phyloP scores from a whole-genome alignment of 2,113 vertebrate species.

The Sisor rabdophorus region DNA sequence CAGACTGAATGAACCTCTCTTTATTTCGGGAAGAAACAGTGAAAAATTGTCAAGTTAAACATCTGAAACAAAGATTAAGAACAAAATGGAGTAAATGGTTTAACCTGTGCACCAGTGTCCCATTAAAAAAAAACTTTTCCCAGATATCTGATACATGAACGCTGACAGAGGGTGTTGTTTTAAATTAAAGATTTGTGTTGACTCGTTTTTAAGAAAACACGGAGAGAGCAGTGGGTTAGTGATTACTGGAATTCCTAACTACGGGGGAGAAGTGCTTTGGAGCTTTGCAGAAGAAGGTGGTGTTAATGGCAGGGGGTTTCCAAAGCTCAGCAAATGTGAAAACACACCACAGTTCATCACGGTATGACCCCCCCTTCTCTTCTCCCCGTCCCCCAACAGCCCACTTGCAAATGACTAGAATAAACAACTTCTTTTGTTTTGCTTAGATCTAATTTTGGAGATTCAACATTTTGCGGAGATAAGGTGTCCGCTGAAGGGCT shows the following conservation, averaged over 20 bases:
- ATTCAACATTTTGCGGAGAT: slow-evolving; percentile 41
- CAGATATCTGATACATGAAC: neutral
- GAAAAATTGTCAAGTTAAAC: neutral
- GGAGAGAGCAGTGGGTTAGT: slow-evolving; percentile 27
- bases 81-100: neutral
- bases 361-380: neutral
- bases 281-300: slow-evolving; percentile 31
- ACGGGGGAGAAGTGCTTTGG: slow-evolving; percentile 42
- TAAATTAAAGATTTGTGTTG: slow-evolving; percentile 33
- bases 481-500: neutral
- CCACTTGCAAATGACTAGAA: slow-evolving; percentile 47
- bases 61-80: neutral
- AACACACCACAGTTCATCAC: slow-evolving; percentile 37
- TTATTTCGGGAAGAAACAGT: neutral
- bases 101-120: neutral
- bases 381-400: slow-evolving; percentile 10
- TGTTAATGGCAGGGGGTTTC: slow-evolving; percentile 47
- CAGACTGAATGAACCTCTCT: neutral
- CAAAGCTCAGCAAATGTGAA: slow-evolving; percentile 50
- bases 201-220: slow-evolving; percentile 43
- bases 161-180: slow-evolving; percentile 30
- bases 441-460: slow-evolving; percentile 33
- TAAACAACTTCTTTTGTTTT: slow-evolving; percentile 48
- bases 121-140: neutral
- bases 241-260: slow-evolving; percentile 52